Conservation (phyloP, 2,113 vertebrate genomes). For the Pseudopipra pipra region DNA sequence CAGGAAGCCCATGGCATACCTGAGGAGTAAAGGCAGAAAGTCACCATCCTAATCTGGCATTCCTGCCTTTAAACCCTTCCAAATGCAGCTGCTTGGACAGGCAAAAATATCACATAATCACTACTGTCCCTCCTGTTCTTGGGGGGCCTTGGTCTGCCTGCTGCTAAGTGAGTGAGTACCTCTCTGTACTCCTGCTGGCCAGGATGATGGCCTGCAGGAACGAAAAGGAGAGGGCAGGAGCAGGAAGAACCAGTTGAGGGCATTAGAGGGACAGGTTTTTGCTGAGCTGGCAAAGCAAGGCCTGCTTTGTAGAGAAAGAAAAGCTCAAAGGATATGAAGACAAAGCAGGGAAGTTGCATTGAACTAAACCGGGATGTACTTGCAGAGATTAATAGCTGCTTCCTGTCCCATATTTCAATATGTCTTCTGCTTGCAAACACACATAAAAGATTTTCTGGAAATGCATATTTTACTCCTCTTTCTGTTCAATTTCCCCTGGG, state of each 20-base stretch:
- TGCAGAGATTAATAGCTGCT: constrained; percentile 3
- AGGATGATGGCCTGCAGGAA: neutral
- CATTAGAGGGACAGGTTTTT: constrained; percentile 14
- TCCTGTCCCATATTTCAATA: neutral
- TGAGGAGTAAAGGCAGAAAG: neutral
- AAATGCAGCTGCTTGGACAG: neutral
- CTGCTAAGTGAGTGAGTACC: neutral
- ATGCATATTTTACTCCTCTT: neutral
- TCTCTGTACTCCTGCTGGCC: neutral
- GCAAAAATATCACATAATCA: neutral
- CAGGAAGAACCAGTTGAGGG: neutral
- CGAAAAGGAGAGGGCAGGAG: neutral
- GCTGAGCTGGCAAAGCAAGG: neutral
- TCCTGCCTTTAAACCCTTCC: neutral
- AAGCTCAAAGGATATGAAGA: constrained; percentile 11
- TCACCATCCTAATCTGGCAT: neutral
- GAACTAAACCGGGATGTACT: neutral
- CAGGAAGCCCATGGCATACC: neutral
- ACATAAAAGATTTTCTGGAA: neutral
- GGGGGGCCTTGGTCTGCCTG: neutral
- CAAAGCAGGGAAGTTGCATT: constrained; percentile 40
- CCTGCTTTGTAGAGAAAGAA: neutral
- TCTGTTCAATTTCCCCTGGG: neutral
- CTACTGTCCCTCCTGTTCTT: neutral
- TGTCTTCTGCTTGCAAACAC: neutral